Base-by-base conservation (phyloP, 2,888 invertebrate species). In the Synergus gifuensis region DNA sequence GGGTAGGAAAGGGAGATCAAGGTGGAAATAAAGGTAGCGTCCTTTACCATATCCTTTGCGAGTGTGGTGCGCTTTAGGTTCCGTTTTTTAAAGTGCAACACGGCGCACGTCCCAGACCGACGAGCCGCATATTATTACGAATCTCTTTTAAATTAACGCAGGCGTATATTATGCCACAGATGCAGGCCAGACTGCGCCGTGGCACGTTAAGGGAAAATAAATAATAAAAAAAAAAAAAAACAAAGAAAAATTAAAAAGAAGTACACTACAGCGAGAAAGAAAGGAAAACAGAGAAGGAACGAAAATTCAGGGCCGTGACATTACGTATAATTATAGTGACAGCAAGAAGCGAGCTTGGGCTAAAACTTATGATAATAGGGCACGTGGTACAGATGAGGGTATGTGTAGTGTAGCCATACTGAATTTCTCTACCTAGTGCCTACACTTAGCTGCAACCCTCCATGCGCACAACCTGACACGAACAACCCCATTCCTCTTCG, bases 341-440 rank as follows among this genome's bases (percentile, higher is more conserved):
- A 85, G 87, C 84, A 84, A 86, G 85, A 86, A 88, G 82, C 83
- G 81, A 82, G 84, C 83, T 82, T 82, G 81, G 84, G 85, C 83
- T 88, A 83, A 86, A 88, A 88, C 84, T 87, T 86, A 86, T 83
- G 87, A 87, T 88, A 88, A 87, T 88, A 86, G 83, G 80, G 76
- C 83, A 80, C 85, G 76, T 54, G 69, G 69, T 49, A 36, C 49
- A 73, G 18, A 73, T 16, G 11, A 67, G 7, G 16, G 49, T 54
- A 36, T 73, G 28, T 73, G 28, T 22, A 60, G 49, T n/a, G 36
- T 9, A 73, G 69, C 36, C 69, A 22, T 36, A 49, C 28, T 54
- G 49, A 73, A 54, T 73, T 73, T 73, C 36, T 73, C 49, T n/a
- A 11, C n/a, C 69, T 54, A 73, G 9, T n/a, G 7, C 42, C 40